Conservation (phyloP, 2,113 vertebrate genomes). For the Aphelocoma coerulescens region DNA sequence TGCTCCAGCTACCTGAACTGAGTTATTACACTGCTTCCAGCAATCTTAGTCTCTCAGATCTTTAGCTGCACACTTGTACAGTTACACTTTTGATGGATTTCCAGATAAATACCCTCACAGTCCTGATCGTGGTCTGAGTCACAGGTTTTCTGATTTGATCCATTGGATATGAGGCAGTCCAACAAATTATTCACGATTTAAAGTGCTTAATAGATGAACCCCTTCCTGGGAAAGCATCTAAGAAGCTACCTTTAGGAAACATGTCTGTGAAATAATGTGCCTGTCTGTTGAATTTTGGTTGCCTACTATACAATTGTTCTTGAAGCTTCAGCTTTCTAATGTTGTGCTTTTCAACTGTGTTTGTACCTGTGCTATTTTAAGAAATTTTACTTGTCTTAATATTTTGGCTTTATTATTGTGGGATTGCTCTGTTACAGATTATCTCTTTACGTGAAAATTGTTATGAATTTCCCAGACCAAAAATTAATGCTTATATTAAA, state of each 20-base stretch:
- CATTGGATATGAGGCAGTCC: background rate
- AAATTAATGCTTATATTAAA: constrained; percentile 30
- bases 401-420: background rate
- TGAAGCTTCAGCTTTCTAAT: background rate
- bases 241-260: background rate
- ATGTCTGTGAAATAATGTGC: constrained; percentile 1
- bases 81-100: background rate
- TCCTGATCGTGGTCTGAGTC: background rate
- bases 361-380: background rate
- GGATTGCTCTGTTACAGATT: constrained; percentile 1
- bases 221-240: background rate
- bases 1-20: background rate
- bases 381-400: background rate
- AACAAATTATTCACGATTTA: background rate
- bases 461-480: constrained; percentile 16
- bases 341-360: background rate
- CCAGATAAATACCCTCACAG: background rate
- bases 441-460: background rate
- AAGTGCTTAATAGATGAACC: background rate
- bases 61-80: background rate
- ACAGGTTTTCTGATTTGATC: background rate
- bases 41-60: background rate
- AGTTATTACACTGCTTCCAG: background rate
- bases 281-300: constrained; percentile 14
- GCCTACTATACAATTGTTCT: background rate